Conservation (phyloP, 1,140 invertebrate species). For the Aphelinus certus region DNA sequence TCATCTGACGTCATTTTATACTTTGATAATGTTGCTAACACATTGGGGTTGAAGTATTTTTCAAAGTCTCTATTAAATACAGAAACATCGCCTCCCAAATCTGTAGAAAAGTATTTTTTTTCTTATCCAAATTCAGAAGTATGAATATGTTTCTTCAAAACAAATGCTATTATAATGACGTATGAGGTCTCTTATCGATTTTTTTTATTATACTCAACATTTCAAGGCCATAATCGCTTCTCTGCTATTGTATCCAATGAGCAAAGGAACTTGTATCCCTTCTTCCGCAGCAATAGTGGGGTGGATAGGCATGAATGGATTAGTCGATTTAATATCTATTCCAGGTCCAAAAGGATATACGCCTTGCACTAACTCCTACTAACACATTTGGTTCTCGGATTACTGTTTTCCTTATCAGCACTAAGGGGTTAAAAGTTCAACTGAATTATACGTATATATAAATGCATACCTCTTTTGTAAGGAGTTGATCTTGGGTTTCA, state of each 20-base stretch:
- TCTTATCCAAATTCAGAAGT: background rate
- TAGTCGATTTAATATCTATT: conserved; percentile 48
- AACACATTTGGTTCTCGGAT: background rate
- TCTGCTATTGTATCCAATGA: conserved; percentile 68
- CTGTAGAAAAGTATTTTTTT: conserved; percentile 20
- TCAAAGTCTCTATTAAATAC: conserved; percentile 17
- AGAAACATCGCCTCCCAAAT: background rate
- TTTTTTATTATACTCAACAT: background rate
- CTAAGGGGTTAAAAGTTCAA: no score
- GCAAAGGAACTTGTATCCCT: conserved; percentile 68
- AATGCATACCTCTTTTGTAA: conserved; percentile 33
- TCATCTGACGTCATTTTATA: conserved; percentile 35
- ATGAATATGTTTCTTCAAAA: no score
- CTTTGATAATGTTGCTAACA: conserved; percentile 16
- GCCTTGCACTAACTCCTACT: conserved; percentile 42
- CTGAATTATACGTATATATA: background rate
- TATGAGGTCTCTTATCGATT: no score
- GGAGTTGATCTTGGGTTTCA: conserved; percentile 41
- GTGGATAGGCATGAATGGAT: conserved; percentile 59
- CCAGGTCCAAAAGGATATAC: conserved; percentile 45
- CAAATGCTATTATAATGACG: no score
- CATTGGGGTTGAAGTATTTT: conserved; percentile 24
- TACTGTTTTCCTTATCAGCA: conserved; percentile 42
- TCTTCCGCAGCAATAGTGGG: conserved; percentile 53
- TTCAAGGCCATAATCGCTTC: conserved; percentile 58